Evolutionary conservation across 2,888 invertebrate genomes (phyloP).

Genomic region (Campaea margaritaria): DNA sequence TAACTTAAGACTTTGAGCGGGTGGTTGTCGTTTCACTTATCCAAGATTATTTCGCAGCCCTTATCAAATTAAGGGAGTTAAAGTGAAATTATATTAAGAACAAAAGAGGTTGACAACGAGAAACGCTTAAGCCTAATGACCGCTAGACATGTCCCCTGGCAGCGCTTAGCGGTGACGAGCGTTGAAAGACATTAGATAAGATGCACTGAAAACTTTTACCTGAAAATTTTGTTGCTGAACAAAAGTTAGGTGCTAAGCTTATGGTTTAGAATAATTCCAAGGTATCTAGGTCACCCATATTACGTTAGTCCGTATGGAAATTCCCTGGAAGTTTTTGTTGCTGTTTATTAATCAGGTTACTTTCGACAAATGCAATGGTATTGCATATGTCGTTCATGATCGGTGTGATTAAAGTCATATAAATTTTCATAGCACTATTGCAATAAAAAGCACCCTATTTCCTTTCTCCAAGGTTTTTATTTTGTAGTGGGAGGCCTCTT

Average conservation of each 20-base stretch:
- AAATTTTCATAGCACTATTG: neutral
- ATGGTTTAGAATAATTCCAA: too few relatives aligned
- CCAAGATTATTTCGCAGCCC: constrained; percentile 45
- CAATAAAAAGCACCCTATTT: too few relatives aligned
- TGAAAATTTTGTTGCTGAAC: neutral
- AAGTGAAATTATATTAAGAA: constrained; percentile 68
- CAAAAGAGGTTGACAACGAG: constrained; percentile 55
- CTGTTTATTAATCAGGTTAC: too few relatives aligned
- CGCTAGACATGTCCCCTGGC: constrained; percentile 55
- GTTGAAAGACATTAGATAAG: constrained; percentile 21
- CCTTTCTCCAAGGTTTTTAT: too few relatives aligned
- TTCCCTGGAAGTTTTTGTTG: too few relatives aligned
- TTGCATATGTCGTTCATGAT: too few relatives aligned
- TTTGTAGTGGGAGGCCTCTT: too few relatives aligned
- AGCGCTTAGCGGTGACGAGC: constrained; percentile 55
- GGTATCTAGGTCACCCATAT: too few relatives aligned
- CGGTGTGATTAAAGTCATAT: too few relatives aligned
- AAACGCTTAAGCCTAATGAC: constrained; percentile 68
- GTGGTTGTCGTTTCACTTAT: constrained; percentile 19
- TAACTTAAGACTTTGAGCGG: neutral
- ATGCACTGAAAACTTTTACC: constrained; percentile 15
- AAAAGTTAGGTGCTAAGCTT: neutral
- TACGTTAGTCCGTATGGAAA: too few relatives aligned
- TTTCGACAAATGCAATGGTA: too few relatives aligned
- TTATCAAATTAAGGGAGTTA: constrained; percentile 68